Evolutionary conservation across 2,113 vertebrate species (phyloP).

Genomic region (Gopherus flavomarginatus): DNA sequence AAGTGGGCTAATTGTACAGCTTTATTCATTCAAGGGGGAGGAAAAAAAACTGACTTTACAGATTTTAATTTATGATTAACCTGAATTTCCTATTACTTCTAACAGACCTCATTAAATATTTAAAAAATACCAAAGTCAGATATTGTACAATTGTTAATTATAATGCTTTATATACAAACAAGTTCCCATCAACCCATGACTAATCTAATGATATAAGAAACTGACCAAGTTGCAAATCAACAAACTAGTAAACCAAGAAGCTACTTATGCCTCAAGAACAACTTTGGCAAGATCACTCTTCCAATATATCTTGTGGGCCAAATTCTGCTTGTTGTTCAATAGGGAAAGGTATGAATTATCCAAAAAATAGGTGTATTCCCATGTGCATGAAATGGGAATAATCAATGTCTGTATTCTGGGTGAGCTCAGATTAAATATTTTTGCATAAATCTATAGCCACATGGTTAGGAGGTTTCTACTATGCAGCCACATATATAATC

Average conservation of each 20-base stretch:
- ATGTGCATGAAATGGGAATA: neutral
- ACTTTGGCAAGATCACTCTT: neutral
- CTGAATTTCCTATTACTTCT: neutral
- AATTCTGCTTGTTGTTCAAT: neutral
- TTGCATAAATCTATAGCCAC: neutral
- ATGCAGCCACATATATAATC: neutral
- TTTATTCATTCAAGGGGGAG: neutral
- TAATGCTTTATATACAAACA: rapidly evolving
- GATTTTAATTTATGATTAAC: neutral
- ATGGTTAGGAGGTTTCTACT: neutral
- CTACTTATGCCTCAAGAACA: rapidly evolving
- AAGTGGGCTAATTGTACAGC: neutral
- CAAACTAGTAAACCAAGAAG: rapidly evolving
- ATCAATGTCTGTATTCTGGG: neutral
- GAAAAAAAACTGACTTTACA: neutral
- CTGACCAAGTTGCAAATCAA: neutral
- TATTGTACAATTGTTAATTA: rapidly evolving
- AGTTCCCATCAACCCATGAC: neutral
- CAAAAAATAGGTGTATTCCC: neutral
- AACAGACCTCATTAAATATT: rapidly evolving
- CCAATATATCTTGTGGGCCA: neutral
- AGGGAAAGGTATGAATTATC: neutral
- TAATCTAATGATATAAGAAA: neutral
- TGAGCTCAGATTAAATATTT: neutral
- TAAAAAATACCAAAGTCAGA: rapidly evolving